Evolutionary conservation across 2,888 invertebrate species (phyloP), one percentile per base, ranked within the genome.

Genomic region (Yponomeuta malinellus): DNA sequence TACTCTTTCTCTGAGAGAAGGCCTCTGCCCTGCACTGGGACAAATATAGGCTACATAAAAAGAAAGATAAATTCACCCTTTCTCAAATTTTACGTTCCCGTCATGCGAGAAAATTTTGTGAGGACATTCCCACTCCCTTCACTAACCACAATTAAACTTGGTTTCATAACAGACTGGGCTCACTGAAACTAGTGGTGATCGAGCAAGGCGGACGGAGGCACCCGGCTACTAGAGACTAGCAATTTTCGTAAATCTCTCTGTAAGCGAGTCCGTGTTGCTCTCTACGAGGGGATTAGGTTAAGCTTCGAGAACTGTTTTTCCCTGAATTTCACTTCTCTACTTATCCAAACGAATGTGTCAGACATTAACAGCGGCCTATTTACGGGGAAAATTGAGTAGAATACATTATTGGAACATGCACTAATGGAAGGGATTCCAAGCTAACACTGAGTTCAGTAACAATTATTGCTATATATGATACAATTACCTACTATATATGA

Each of bases 301-400:
- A 85, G 84, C 86, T 76, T 79, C 78, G 81, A 78, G 81, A 85
- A 83, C 83, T 84, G 85, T 85, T 84, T 85, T 72, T 69, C 72
- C 64, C 71, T 15, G 67, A 59, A 71, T 69, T 70, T 72, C 70
- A 48, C 70, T 68, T 48, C 77, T 75, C 82, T 78, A 81, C 82
- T 82, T 81, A 82, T 83, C 81, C 80, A 74, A 72, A 77, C 76
- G 79, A 78, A 71, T 67, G 68, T 68, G 71, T 33, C 43, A 83
- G 78, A 82, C 80, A 83, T 83, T 83, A 84, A 84, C 82, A 83
- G 15, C 33, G 63, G 10, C 10, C 70, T n/a, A 63, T 33, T 67
- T 67, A 12, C 12, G 2, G 8, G 5, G 9, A 67, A 29, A 43
- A 3, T 3, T 10, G 12, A 31, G 31, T 5, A 52, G 29, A 48